Conservation (phyloP, 1,140 invertebrate genomes). For the Ganaspis sp. region DNA sequence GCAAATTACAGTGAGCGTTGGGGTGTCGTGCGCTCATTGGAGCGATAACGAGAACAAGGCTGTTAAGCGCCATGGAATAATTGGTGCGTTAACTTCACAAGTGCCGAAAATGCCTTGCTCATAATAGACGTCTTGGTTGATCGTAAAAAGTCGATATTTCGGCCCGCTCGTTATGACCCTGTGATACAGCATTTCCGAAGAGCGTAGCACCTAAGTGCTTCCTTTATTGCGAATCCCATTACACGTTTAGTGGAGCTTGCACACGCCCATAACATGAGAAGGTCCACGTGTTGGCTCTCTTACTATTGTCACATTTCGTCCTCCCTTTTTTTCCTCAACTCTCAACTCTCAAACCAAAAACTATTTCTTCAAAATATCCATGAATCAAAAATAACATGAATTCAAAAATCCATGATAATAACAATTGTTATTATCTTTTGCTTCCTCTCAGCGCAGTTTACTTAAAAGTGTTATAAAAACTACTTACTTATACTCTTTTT, state of each 20-base stretch:
- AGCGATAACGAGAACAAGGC: constrained; percentile 8
- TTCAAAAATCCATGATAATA: too few relatives aligned
- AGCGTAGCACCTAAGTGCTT: not conserved
- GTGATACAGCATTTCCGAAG: constrained; percentile 11
- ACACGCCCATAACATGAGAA: constrained; percentile 5
- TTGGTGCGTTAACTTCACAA: constrained; percentile 33
- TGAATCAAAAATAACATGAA: too few relatives aligned
- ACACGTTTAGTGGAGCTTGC: constrained; percentile 14
- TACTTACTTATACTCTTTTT: too few relatives aligned
- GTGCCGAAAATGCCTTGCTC: constrained; percentile 13
- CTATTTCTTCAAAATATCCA: too few relatives aligned
- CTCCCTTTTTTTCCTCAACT: too few relatives aligned
- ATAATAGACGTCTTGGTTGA: not conserved
- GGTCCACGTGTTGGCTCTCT: not conserved
- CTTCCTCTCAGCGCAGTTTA: too few relatives aligned
- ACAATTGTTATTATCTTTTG: too few relatives aligned
- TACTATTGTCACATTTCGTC: not conserved
- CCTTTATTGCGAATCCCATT: constrained; percentile 23
- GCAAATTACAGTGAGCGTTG: not conserved
- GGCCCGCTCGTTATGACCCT: not conserved
- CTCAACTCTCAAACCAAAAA: not conserved
- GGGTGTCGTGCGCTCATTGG: not conserved
- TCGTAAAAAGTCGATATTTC: constrained; percentile 23
- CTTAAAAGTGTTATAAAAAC: too few relatives aligned
- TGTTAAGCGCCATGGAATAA: constrained; percentile 1